Base-by-base conservation (phyloP, 2,888 invertebrate species). In the Piscicola geometra region DNA sequence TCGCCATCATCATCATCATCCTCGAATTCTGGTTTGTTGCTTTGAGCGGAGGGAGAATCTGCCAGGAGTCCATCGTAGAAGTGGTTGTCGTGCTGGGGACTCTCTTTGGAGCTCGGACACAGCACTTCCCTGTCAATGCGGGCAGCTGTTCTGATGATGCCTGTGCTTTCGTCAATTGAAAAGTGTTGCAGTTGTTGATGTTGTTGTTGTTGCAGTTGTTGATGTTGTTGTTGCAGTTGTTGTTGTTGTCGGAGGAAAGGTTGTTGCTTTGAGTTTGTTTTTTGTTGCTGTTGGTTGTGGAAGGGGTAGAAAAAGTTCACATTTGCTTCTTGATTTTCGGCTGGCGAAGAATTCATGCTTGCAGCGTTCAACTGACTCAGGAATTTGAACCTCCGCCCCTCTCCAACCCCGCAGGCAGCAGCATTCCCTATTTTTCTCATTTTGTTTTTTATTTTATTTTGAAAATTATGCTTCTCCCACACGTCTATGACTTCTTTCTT, bases 131-230 rank as follows among this genome's bases (percentile, higher is more conserved):
- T 41, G 47, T 75, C 75, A 9, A 75, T 50, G 25, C 52, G 18
- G 0, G 47, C 2, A 25, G 60, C 21, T 30, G 75, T 75, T 47
- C 32, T 47, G n/a, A 75, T 75, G 12, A 75, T 47, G 3, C 75
- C 75, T 18, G 75, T 68, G 25, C 30, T 21, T 21, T 52, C 50
- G 52, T 75, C 75, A 32, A 75, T 75, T n/a, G 41, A 67, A 66
- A 75, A 75, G 32, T 36, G 60, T 18, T 18, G 25, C n/a, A 3
- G 21, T 56, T 56, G 60, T 56, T 56, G 60, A 56, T 18, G 21
- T 56, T 18, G 3, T 25, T 5, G 3, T 18, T 25, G 25, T 56
- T 56, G 60, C 5, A 3, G 25, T 56, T 18, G 21, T 21, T 56
- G 60, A n/a, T 56, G 3, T 56, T 56, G 60, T 56, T 18, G 60